Evolutionary conservation across 2,113 vertebrate species (phyloP).

Genomic region (Odocoileus virginianus): DNA sequence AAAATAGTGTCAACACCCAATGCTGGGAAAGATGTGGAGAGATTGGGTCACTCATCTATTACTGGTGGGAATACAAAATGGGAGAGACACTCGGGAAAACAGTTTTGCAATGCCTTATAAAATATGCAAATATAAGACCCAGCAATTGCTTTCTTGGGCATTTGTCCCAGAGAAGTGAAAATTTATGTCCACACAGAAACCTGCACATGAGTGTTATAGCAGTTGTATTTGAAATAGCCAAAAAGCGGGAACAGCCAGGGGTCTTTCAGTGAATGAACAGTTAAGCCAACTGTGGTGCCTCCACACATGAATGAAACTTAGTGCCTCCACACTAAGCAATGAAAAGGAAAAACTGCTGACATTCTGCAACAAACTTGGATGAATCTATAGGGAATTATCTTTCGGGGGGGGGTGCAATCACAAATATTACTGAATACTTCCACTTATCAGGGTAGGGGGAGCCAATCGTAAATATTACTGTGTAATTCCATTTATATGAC

Average conservation of each 20-base stretch:
- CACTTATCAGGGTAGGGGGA: not conserved
- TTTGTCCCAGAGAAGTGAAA: not conserved
- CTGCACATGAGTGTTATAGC: not conserved
- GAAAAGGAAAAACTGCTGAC: not conserved
- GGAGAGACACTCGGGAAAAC: not conserved
- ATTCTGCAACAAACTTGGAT: not conserved
- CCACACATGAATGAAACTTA: not conserved
- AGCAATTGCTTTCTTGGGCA: not conserved
- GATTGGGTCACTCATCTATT: rapidly evolving
- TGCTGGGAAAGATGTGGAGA: not conserved
- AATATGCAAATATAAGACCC: not conserved
- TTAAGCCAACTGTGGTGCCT: too few relatives aligned
- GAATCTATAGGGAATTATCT: not conserved
- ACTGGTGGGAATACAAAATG: not conserved
- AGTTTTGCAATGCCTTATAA: not conserved
- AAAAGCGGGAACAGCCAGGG: not conserved
- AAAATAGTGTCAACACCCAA: not conserved
- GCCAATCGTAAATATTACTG: not conserved
- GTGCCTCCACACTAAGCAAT: not conserved
- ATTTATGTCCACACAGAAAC: not conserved
- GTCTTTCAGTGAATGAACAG: too few relatives aligned
- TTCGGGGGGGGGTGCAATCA: too few relatives aligned
- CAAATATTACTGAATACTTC: not conserved
- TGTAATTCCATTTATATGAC: not conserved
- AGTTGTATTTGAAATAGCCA: not conserved